Conservation (phyloP, 2,888 invertebrate species). For the Orthosia cruda region DNA sequence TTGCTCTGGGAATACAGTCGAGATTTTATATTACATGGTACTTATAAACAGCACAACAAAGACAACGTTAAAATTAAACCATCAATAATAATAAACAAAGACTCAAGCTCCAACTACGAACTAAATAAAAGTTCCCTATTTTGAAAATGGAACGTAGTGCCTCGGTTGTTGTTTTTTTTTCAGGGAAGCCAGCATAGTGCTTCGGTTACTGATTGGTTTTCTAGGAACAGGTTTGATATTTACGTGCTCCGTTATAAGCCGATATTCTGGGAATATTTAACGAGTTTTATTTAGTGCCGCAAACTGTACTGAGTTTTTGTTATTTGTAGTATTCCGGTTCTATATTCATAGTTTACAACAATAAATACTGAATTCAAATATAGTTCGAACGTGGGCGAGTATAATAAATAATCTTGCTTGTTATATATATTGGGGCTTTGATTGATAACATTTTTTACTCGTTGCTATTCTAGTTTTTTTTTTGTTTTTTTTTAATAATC, state of each 20-base stretch:
- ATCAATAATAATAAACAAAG: background rate
- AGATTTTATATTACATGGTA: background rate
- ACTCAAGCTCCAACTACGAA: conserved; percentile 6
- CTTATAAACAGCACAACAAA: conserved; percentile 9
- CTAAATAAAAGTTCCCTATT: conserved; percentile 25
- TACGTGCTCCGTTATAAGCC: conserved; percentile 6
- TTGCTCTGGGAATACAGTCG: background rate
- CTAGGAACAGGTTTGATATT: conserved; percentile 41
- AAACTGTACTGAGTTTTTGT: background rate
- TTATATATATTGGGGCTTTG: too few species aligned
- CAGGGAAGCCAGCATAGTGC: conserved; percentile 10
- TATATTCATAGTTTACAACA: background rate
- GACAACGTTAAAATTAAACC: background rate
- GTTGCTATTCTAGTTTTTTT: too few species aligned
- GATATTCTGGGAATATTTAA: conserved; percentile 34
- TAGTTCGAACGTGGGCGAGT: too few species aligned
- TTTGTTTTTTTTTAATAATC: too few species aligned
- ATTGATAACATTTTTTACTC: too few species aligned
- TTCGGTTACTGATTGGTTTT: conserved; percentile 38
- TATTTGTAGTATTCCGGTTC: background rate
- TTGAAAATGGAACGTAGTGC: conserved; percentile 29
- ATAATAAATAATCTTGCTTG: background rate
- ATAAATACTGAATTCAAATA: conserved; percentile 2
- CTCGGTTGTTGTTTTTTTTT: conserved; percentile 17
- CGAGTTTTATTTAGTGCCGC: conserved; percentile 5